Base-by-base conservation (phyloP, 2,888 invertebrate genomes). In the Hyles lineata region DNA sequence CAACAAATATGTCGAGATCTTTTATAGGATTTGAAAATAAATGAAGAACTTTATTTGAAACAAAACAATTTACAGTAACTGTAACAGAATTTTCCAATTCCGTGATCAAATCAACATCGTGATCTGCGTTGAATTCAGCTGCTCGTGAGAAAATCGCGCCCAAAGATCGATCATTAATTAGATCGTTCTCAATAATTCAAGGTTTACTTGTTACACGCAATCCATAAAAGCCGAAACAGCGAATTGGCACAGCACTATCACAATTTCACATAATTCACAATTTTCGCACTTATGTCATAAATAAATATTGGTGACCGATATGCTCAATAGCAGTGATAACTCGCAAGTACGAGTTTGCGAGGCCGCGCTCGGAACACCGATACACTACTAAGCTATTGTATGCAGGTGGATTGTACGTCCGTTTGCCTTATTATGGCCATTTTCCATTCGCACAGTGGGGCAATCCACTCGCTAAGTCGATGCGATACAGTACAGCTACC, bases 381-480 rank as follows among this genome's bases (percentile, higher is more conserved):
- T 89, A 90, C 89, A 90, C 93, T 90, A 88, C 90, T 87, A 89
- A 89, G 85, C 95, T 90, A 92, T 96, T 95, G 90, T 95, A 95
- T 88, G 95, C 92, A 90, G 94, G 94, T 91, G 91, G 87, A 93
- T 92, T 92, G 91, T 93, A 86, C 87, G 89, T 89, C 89, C 87
- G 88, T 89, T 90, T 88, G 90, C 87, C 86, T 88, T 90, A 91
- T 92, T 90, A 92, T 92, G 90, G 89, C 86, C 90, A 90, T 91
- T 92, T 92, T 90, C 91, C 90, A 92, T 91, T 92, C 91, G 89
- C 89, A 89, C 92, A 89, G 91, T 90, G 90, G 88, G 86, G 90
- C 90, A 89, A 90, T 90, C 80, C 83, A 79, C 78, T 83, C 86
- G 83, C 83, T 78, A 79, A 81, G 74, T 74, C 71, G 71, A 72